These are phyloP conservation scores for Agonopterix subpropinquella DNA, from an alignment of 2,888 invertebrate species.

Conservation along the genomic window DNA sequence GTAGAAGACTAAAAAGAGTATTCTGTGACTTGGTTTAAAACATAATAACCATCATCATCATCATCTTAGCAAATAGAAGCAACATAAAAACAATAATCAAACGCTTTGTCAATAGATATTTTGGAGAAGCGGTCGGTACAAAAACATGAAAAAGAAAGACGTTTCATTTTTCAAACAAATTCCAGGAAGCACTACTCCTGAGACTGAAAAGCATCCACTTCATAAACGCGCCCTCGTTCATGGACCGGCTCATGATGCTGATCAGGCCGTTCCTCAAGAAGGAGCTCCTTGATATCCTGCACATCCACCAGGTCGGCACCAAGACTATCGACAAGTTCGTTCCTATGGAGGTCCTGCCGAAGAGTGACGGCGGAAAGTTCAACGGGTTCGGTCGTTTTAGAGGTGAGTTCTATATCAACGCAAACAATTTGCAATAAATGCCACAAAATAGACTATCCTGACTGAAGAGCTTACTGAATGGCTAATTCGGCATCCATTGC, in stretches of 20 bases:
- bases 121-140: too few relatives aligned
- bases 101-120: too few relatives aligned
- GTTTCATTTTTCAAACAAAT: constrained; percentile 14
- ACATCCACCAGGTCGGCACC: constrained; percentile 62
- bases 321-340: constrained; percentile 66
- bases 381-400: background rate
- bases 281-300: constrained; percentile 65
- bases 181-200: constrained; percentile 76
- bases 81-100: too few relatives aligned
- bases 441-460: too few relatives aligned
- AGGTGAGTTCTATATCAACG: background rate
- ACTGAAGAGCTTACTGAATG: too few relatives aligned
- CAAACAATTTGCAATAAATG: too few relatives aligned
- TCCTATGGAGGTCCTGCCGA: constrained; percentile 74
- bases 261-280: constrained; percentile 84
- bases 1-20: too few relatives aligned
- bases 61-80: too few relatives aligned
- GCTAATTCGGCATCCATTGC: too few relatives aligned
- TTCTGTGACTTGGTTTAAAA: too few relatives aligned
- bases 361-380: constrained; percentile 63
- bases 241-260: constrained; percentile 79
- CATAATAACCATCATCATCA: too few relatives aligned
- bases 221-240: constrained; percentile 79
- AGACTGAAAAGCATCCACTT: constrained; percentile 79
- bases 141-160: too few relatives aligned